Conservation (phyloP, 1,140 invertebrate genomes). For the Procambarus clarkii region DNA sequence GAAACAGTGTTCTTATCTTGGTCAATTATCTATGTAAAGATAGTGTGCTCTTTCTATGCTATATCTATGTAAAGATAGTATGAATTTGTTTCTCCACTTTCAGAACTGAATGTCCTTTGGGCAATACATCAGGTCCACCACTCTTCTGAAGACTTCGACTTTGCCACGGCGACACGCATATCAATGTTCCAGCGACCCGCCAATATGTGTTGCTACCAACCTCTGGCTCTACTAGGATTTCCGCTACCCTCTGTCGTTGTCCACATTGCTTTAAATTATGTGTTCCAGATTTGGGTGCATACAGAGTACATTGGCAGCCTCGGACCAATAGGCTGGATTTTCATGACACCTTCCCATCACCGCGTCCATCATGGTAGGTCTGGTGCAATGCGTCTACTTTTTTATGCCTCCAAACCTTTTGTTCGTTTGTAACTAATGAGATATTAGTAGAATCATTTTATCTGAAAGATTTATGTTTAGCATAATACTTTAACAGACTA, state of each 20-base stretch:
- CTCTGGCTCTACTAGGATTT: conserved; percentile 84
- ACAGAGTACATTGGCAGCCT: conserved; percentile 77
- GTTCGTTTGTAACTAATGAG: too few species aligned
- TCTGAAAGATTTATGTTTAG: too few species aligned
- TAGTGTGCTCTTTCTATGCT: too few species aligned
- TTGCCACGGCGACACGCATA: conserved; percentile 90
- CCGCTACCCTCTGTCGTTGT: conserved; percentile 81
- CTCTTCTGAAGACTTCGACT: conserved; percentile 95
- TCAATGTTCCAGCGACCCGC: conserved; percentile 82
- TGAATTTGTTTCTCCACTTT: background rate
- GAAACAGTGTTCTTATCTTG: too few species aligned
- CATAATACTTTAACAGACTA: too few species aligned
- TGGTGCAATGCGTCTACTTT: background rate
- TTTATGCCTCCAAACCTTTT: too few species aligned
- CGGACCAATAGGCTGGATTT: conserved; percentile 79
- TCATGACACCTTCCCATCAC: conserved; percentile 81
- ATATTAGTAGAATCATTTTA: too few species aligned
- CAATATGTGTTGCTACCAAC: conserved; percentile 89
- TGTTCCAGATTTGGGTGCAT: conserved; percentile 79
- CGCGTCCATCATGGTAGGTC: conserved; percentile 80
- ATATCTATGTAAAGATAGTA: too few species aligned
- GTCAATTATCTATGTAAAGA: too few species aligned
- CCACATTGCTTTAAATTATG: conserved; percentile 83
- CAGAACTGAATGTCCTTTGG: conserved; percentile 93
- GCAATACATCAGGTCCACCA: conserved; percentile 96